Percentiles rank a stretch among this genome's conserved stretches.
phyloP scores from a whole-genome alignment of 2,797 vertebrate species.

The Pangasius sanitwongsei region DNA sequence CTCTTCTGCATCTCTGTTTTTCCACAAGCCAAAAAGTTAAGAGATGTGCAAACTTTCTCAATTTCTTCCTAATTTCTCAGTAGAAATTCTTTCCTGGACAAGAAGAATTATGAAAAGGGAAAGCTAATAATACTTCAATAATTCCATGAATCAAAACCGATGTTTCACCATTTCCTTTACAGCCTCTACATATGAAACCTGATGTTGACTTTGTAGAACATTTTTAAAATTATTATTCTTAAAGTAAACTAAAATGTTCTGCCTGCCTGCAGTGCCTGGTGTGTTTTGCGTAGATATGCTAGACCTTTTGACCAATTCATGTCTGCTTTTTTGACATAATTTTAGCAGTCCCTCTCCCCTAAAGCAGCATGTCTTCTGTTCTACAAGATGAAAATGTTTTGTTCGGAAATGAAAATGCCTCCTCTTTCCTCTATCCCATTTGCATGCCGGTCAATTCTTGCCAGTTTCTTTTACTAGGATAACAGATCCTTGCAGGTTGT shows the following conservation, averaged over 20 bases:
- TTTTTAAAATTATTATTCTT: slow-evolving; percentile 71
- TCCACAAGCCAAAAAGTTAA: background rate
- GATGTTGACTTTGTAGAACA: slow-evolving; percentile 86
- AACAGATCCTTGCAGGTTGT: slow-evolving; percentile 12
- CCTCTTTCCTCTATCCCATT: slow-evolving; percentile 13
- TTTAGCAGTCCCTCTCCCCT: slow-evolving; percentile 41
- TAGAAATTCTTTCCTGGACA: slow-evolving; percentile 20
- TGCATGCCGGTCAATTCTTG: slow-evolving; percentile 26
- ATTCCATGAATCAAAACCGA: slow-evolving; percentile 64
- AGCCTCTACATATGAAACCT: slow-evolving; percentile 87
- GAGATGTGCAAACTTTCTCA: slow-evolving; percentile 18
- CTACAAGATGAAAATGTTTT: slow-evolving; percentile 42
- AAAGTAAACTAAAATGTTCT: slow-evolving; percentile 80
- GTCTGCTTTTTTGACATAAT: slow-evolving; percentile 37
- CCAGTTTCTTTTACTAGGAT: slow-evolving; percentile 29
- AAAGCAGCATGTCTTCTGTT: slow-evolving; percentile 46
- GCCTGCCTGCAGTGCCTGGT: slow-evolving; percentile 76
- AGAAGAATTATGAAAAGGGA: slow-evolving; percentile 20
- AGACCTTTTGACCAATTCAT: slow-evolving; percentile 71
- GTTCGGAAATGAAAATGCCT: slow-evolving; percentile 42
- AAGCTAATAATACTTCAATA: slow-evolving; percentile 48
- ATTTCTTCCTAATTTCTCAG: background rate
- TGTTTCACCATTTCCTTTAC: slow-evolving; percentile 69
- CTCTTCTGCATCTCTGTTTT: background rate
- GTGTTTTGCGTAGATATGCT: slow-evolving; percentile 83